Base-by-base conservation (phyloP, 2,888 invertebrate genomes). In the Buathra laborator region DNA sequence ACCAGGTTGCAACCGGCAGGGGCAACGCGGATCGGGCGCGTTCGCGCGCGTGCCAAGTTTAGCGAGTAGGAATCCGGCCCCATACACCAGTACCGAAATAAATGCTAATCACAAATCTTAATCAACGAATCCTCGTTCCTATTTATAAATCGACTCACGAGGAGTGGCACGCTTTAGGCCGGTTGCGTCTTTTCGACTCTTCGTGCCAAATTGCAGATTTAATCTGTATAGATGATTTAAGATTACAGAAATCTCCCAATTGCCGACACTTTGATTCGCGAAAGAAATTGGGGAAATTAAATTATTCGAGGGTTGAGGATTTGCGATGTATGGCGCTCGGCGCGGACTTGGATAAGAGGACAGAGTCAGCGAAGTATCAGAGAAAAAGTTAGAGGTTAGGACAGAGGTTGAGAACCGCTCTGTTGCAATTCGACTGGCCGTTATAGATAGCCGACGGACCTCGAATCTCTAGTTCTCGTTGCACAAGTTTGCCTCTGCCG, bases 31-130 rank as follows among this genome's bases (percentile, higher is more conserved):
- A 76, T 71, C 59, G 37, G 46, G 12, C 19, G 29, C 59, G 10
- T 24, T 29, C 59, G 87, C 85, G 87, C 88, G 84, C 87, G 89
- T 87, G 92, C 92, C 93, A 93, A 93, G 89, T 93, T 92, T 92
- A 92, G 90, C 90, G 66, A 81, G 86, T 84, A 78, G 91, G 90
- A 92, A 92, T 92, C 88, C 90, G 89, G 81, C 90, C 90, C 90
- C 92, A 92, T 92, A 92, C 91, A 92, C 89, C 81, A 62, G 59
- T 90, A 92, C 92, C 89, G 87, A 93, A 93, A 93, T 93, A 93
- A 93, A 92, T 88, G 85, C 91, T 93, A 92, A 93, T 93, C 91
- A 90, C 89, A 89, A 92, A 90, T 92, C 91, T 92, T 92, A 93
- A 93, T 92, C 91, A 90, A 88, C 88, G 86, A 84, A 89, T 89